phyloP scores from a whole-genome alignment of 1,140 invertebrate genomes.

The Brachionus calyciflorus region DNA sequence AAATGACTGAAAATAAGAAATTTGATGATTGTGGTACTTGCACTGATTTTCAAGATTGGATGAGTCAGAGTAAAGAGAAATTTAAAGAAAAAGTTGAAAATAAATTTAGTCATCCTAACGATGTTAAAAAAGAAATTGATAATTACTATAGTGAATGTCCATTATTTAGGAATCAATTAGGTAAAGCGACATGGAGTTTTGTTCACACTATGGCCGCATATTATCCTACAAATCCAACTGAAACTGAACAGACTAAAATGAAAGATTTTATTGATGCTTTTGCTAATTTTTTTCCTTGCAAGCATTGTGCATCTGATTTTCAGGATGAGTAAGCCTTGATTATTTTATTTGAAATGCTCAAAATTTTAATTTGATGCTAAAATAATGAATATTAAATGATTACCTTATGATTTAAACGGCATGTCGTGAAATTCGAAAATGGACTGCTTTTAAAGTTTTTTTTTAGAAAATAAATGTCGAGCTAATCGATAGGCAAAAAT shows the following conservation, averaged over 20 bases:
- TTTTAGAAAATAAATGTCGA: no score
- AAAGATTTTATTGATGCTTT: slow-evolving; percentile 78
- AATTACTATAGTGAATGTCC: slow-evolving; percentile 53
- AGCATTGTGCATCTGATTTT: slow-evolving; percentile 85
- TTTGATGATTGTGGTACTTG: slow-evolving; percentile 23
- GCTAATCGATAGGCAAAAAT: no score
- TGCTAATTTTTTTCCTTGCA: slow-evolving; percentile 89
- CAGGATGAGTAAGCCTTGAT: slow-evolving; percentile 73
- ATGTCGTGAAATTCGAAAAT: no score
- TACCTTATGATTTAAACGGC: no score
- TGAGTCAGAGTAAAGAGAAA: slow-evolving; percentile 1
- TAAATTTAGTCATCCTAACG: background rate
- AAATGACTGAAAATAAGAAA: slow-evolving; percentile 10
- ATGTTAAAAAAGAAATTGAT: background rate
- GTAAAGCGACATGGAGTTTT: slow-evolving; percentile 77
- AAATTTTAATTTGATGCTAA: no score
- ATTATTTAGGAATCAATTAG: slow-evolving; percentile 59
- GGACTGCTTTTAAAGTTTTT: no score
- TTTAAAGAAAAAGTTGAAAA: background rate
- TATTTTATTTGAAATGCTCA: background rate
- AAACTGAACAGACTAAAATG: slow-evolving; percentile 73
- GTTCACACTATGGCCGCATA: slow-evolving; percentile 94
- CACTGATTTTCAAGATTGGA: slow-evolving; percentile 43
- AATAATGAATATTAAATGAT: no score
- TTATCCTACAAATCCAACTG: slow-evolving; percentile 80